Evolutionary conservation across 2,888 invertebrate species (phyloP).

Genomic region (Prenolepis imparis): DNA sequence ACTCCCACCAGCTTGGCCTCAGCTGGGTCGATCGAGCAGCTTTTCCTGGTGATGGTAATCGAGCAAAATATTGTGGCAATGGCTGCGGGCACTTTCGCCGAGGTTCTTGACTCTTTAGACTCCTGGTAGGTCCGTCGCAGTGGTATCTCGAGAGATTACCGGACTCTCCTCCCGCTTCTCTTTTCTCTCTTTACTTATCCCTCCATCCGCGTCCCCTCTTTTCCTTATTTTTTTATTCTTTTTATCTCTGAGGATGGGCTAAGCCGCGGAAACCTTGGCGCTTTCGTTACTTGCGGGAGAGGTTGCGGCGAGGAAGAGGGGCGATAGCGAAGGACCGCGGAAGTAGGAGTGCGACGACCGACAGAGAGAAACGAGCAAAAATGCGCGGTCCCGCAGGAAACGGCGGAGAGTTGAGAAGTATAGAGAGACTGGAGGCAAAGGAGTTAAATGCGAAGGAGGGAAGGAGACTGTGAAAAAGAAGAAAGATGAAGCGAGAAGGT

Average conservation of each 20-base stretch:
- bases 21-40: conserved; percentile 71
- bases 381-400: conserved; percentile 1
- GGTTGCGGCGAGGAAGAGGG: conserved; percentile 18
- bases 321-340: conserved; percentile 4
- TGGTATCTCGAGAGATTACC: conserved; percentile 79
- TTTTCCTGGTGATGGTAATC: conserved; percentile 84
- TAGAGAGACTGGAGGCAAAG: conserved; percentile 19
- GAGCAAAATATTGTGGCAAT: conserved; percentile 85
- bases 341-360: conserved; percentile 22
- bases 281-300: conserved; percentile 60
- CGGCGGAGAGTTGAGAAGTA: conserved; percentile 8
- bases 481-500: conserved; percentile 60
- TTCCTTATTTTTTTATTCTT: conserved; percentile 46
- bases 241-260: conserved; percentile 37
- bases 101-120: conserved; percentile 81
- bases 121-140: conserved; percentile 72
- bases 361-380: conserved; percentile 42
- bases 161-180: conserved; percentile 68
- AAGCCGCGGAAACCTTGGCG: conserved; percentile 65
- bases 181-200: conserved; percentile 66
- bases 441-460: conserved; percentile 54
- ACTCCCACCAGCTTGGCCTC: conserved; percentile 40
- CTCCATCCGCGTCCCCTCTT: conserved; percentile 56
- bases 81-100: conserved; percentile 78
- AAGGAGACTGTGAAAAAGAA: conserved; percentile 38